Evolutionary conservation across 2,113 vertebrate genomes (phyloP).

Genomic region (Bostrychus sinensis): DNA sequence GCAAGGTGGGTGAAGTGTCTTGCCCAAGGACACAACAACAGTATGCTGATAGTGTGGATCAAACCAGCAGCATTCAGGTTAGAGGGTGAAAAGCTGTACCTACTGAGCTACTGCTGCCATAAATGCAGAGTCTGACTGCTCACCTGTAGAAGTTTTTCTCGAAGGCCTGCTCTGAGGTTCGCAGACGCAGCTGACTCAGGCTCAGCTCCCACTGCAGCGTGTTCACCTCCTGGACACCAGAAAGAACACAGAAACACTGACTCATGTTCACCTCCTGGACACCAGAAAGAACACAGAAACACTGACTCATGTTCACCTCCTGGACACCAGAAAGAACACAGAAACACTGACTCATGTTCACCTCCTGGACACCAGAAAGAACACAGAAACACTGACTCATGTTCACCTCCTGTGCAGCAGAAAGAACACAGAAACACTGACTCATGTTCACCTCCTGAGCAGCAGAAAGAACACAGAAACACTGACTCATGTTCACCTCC

Average conservation of each 20-base stretch:
- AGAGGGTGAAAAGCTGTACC: too few species aligned
- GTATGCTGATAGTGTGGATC: too few species aligned
- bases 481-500: slow-evolving; percentile 91
- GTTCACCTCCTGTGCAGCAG: slow-evolving; percentile 92
- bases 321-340: too few species aligned
- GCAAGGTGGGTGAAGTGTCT: too few species aligned
- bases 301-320: slow-evolving; percentile 91
- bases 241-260: not conserved
- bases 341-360: slow-evolving; percentile 91
- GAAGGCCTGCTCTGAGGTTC: slow-evolving; percentile 87
- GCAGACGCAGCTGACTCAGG: slow-evolving; percentile 88
- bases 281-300: not conserved
- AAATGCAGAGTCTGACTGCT: not conserved
- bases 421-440: too few species aligned
- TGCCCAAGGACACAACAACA: too few species aligned
- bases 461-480: not conserved
- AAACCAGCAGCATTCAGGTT: too few species aligned
- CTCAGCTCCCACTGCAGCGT: slow-evolving; percentile 92
- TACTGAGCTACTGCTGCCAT: too few species aligned
- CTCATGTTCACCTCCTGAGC: slow-evolving; percentile 89
- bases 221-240: slow-evolving; percentile 86
- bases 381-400: slow-evolving; percentile 78
- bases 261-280: slow-evolving; percentile 82
- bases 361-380: slow-evolving; percentile 78
- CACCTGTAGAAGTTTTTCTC: slow-evolving; percentile 86